These are phyloP conservation scores for Rhinogobius similis DNA, from an alignment of 2,113 vertebrate genomes.

Conservation along the genomic window DNA sequence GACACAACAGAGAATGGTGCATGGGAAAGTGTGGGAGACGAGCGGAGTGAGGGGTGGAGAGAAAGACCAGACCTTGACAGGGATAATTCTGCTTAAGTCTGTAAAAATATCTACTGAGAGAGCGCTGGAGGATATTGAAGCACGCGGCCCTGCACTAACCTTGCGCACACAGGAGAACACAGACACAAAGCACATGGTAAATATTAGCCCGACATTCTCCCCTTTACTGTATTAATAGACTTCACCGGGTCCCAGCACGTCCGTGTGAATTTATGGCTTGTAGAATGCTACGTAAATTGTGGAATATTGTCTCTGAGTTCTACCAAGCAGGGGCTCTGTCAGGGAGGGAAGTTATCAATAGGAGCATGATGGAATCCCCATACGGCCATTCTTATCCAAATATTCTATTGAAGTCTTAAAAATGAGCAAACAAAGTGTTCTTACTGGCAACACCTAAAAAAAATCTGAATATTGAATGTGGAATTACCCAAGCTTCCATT, in stretches of 20 bases:
- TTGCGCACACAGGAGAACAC: conserved; percentile 1
- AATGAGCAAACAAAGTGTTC: too few relatives aligned
- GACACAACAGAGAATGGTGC: conserved; percentile 14
- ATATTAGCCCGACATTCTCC: conserved; percentile 2
- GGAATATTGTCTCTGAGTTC: background rate
- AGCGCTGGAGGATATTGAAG: conserved; percentile 13
- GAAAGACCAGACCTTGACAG: conserved; percentile 47
- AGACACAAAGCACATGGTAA: conserved; percentile 1
- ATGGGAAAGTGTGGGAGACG: conserved; percentile 27
- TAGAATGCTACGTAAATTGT: background rate
- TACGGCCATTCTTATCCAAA: too few relatives aligned
- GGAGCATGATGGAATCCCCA: too few relatives aligned
- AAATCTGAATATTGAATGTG: too few relatives aligned
- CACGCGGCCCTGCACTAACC: background rate
- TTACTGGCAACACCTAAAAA: too few relatives aligned
- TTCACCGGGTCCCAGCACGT: background rate
- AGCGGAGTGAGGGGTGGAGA: conserved; percentile 19
- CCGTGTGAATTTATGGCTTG: background rate
- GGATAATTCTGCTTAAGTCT: conserved; percentile 38
- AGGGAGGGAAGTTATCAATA: too few relatives aligned
- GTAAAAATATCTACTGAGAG: conserved; percentile 30
- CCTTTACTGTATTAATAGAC: background rate
- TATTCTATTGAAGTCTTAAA: too few relatives aligned
- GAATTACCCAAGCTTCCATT: too few relatives aligned
- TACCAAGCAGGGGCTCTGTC: too few relatives aligned